Evolutionary conservation across 2,113 vertebrate species (phyloP).

Genomic region (Mormyrus iriodes): DNA sequence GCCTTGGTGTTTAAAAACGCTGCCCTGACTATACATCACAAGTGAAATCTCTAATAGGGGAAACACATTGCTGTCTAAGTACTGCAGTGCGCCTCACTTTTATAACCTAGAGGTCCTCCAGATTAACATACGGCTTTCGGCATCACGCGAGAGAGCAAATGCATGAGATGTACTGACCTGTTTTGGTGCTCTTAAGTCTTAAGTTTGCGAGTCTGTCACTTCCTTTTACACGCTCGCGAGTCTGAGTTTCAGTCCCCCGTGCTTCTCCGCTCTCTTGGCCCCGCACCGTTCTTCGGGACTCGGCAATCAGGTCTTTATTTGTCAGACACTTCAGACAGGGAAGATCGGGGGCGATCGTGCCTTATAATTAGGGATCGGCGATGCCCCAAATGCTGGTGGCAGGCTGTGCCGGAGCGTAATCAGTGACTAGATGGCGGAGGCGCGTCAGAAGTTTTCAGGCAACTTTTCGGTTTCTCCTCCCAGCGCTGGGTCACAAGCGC

Average conservation of each 20-base stretch:
- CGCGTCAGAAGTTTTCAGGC: not conserved
- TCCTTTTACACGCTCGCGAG: conserved; percentile 14
- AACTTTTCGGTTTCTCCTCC: conserved; percentile 27
- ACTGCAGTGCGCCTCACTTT: not conserved
- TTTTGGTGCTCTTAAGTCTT: not conserved
- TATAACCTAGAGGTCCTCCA: not conserved
- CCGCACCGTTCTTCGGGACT: not conserved
- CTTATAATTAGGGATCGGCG: not conserved
- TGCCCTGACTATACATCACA: not conserved
- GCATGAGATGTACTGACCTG: conserved; percentile 20
- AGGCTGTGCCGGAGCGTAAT: not conserved
- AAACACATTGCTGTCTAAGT: not conserved
- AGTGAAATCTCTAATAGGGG: not conserved
- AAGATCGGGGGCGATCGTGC: not conserved
- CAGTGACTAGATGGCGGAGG: not conserved
- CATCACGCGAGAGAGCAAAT: not conserved
- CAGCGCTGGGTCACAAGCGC: conserved; percentile 21
- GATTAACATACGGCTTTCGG: not conserved
- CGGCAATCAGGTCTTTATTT: not conserved
- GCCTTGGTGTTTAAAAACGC: not conserved
- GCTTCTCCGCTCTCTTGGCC: not conserved
- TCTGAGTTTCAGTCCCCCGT: not conserved
- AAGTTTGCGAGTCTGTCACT: conserved; percentile 6
- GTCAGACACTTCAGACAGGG: not conserved
- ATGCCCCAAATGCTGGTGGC: not conserved